These are phyloP conservation scores for Aphis gossypii DNA, from an alignment of 1,140 invertebrate genomes.

Conservation along the genomic window DNA sequence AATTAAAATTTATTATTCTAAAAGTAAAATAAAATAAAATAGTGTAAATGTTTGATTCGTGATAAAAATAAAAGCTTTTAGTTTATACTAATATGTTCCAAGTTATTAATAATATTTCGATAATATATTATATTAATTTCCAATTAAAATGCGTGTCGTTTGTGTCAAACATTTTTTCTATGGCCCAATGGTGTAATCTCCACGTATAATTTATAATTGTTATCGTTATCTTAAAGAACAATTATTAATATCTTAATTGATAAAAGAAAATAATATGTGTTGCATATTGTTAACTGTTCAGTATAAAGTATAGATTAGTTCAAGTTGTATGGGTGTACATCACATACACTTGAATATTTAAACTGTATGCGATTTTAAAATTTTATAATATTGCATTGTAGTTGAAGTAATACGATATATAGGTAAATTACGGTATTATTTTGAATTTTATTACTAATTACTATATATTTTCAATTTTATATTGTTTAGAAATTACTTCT, in stretches of 20 bases:
- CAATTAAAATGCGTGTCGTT: not conserved
- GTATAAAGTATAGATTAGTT: conserved; percentile 19
- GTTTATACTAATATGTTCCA: not conserved
- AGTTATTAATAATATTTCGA: not conserved
- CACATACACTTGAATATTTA: not conserved
- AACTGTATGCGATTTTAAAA: not conserved
- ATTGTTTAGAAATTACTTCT: not conserved
- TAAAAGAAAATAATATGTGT: not conserved
- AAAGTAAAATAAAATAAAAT: not conserved
- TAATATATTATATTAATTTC: not conserved
- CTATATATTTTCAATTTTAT: not conserved
- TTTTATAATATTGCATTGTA: not conserved
- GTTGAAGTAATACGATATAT: not conserved
- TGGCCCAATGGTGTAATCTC: not conserved
- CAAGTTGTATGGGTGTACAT: not conserved
- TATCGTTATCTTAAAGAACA: not conserved
- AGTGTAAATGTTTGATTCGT: not conserved
- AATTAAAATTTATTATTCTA: not conserved
- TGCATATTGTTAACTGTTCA: not conserved
- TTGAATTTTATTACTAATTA: not conserved
- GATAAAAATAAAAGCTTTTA: not conserved
- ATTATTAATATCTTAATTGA: conserved; percentile 36
- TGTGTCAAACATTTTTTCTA: not conserved
- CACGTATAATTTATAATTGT: not conserved
- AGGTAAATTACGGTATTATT: not conserved